Conservation (phyloP, 2,888 invertebrate species). For the Dryocosmus kuriphilus region DNA sequence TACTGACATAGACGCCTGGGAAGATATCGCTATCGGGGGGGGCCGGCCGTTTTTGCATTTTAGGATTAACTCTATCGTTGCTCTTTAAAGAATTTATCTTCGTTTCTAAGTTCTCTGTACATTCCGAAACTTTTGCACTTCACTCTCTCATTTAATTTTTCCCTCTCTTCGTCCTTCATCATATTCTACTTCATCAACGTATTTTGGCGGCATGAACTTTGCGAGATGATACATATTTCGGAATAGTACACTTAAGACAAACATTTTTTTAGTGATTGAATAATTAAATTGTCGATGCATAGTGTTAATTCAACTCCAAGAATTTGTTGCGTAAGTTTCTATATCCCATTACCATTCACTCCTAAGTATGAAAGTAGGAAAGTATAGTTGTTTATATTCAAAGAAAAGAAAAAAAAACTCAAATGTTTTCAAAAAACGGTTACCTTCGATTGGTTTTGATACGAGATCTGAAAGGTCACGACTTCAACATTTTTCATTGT, state of each 20-base stretch:
- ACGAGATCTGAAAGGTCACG: conserved; percentile 53
- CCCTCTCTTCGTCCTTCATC: conserved; percentile 61
- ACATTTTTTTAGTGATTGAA: conserved; percentile 12
- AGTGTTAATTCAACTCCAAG: conserved; percentile 26
- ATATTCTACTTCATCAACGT: conserved; percentile 52
- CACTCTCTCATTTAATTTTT: conserved; percentile 53
- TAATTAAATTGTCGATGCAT: conserved; percentile 21
- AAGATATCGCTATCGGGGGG: conserved; percentile 64
- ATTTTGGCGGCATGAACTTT: conserved; percentile 55
- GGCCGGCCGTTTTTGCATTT: conserved; percentile 68
- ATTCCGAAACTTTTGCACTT: conserved; percentile 51
- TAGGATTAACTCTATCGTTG: conserved; percentile 61
- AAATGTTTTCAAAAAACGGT: neutral
- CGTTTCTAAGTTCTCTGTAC: conserved; percentile 67
- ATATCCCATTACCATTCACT: conserved; percentile 26
- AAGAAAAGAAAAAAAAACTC: neutral
- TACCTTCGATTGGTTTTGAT: conserved; percentile 63
- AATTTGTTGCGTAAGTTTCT: conserved; percentile 22
- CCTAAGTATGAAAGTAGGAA: conserved; percentile 25
- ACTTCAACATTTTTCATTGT: conserved; percentile 71
- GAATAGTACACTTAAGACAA: conserved; percentile 29
- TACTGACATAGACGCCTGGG: conserved; percentile 64
- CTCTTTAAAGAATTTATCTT: conserved; percentile 70
- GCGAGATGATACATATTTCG: conserved; percentile 54
- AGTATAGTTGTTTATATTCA: conserved; percentile 15